Conservation (phyloP, 2,797 vertebrate genomes). For the Muraenolepis orangiensis region DNA sequence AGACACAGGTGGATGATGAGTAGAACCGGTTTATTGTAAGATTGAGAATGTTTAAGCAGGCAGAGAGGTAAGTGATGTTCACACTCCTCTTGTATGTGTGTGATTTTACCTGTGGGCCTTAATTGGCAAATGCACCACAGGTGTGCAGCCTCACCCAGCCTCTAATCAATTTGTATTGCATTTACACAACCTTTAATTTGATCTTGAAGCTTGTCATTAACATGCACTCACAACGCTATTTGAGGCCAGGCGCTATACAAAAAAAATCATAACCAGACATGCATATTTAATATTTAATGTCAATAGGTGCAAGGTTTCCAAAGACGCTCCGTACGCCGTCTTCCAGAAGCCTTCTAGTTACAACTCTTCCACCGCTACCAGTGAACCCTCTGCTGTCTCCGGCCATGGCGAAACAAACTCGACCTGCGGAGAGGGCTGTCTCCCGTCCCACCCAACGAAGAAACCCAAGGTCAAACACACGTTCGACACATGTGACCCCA, state of each 20-base stretch:
- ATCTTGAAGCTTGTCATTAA: neutral
- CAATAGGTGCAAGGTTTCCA: constrained; percentile 76
- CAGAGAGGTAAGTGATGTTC: too few species aligned
- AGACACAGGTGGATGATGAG: too few species aligned
- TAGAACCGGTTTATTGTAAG: too few species aligned
- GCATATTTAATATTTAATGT: constrained; percentile 20
- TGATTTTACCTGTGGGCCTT: too few species aligned
- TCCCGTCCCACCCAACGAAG: constrained; percentile 16
- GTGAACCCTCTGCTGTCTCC: constrained; percentile 2
- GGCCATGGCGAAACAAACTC: constrained; percentile 11
- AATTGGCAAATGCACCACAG: too few species aligned
- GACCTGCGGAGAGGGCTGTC: constrained; percentile 4
- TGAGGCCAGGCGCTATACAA: neutral
- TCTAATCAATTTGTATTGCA: neutral
- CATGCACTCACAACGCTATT: neutral
- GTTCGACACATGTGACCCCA: constrained; percentile 2
- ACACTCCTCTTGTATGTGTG: neutral
- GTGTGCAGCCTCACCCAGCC: too few species aligned
- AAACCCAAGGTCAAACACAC: constrained; percentile 30
- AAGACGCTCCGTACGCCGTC: constrained; percentile 69
- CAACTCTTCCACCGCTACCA: constrained; percentile 40
- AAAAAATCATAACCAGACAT: constrained; percentile 24
- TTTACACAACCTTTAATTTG: neutral
- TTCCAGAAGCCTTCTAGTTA: constrained; percentile 70
- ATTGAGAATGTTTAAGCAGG: too few species aligned